Evolutionary conservation across 2,888 invertebrate genomes (phyloP).

Genomic region (Adineta ricciae): DNA sequence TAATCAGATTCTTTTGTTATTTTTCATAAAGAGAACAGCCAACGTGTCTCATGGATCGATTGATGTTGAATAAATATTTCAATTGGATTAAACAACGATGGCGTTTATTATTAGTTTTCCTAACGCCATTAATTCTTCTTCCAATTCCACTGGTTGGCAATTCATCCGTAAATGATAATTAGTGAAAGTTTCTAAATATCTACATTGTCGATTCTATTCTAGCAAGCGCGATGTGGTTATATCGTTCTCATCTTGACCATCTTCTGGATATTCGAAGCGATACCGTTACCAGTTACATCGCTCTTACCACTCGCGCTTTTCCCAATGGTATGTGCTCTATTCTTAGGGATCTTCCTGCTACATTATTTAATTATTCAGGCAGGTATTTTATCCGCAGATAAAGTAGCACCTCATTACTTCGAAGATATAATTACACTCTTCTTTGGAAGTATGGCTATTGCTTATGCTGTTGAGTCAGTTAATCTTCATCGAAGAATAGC

Average conservation of each 20-base stretch:
- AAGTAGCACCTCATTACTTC: slow-evolving; percentile 1
- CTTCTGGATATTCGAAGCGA: neutral
- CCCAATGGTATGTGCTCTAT: neutral
- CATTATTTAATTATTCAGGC: too few relatives aligned
- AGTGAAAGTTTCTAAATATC: neutral
- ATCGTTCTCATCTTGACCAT: neutral
- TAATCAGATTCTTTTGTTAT: too few relatives aligned
- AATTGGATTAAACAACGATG: neutral
- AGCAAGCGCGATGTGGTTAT: slow-evolving; percentile 18
- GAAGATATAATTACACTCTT: slow-evolving; percentile 10
- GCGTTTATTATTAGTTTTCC: neutral
- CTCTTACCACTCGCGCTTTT: neutral
- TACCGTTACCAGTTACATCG: slow-evolving; percentile 1
- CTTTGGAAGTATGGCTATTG: neutral
- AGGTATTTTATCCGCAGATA: neutral
- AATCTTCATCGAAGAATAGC: slow-evolving; percentile 16
- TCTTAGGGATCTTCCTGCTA: too few relatives aligned
- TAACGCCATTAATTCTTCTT: neutral
- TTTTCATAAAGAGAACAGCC: too few relatives aligned
- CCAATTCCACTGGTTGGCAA: neutral
- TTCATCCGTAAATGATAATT: neutral
- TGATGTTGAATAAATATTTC: neutral
- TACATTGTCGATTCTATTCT: neutral
- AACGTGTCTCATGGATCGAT: too few relatives aligned
- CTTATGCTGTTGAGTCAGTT: neutral